phyloP scores from a whole-genome alignment of 2,888 invertebrate species.

The Camponotus fellah region DNA sequence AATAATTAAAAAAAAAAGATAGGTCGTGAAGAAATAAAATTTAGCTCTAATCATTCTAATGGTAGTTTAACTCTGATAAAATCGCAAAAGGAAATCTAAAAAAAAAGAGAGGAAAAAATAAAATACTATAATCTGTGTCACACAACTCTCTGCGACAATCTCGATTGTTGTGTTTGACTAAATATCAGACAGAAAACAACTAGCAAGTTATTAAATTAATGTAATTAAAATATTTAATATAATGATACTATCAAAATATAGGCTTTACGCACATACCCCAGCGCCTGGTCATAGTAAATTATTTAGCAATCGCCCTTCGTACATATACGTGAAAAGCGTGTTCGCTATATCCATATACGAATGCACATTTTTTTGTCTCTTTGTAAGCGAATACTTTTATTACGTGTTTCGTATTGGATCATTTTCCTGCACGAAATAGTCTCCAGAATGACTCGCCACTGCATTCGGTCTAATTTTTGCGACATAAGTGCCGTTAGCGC shows the following conservation, averaged over 20 bases:
- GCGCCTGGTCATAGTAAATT: conserved; percentile 69
- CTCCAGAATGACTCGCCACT: conserved; percentile 31
- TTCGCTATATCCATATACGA: conserved; percentile 14
- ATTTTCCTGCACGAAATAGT: background rate
- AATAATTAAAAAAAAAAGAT: conserved; percentile 28
- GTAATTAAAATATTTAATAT: conserved; percentile 79
- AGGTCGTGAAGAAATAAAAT: conserved; percentile 56
- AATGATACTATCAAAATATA: conserved; percentile 73
- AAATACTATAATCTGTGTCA: conserved; percentile 37
- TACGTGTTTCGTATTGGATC: conserved; percentile 2
- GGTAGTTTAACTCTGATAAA: conserved; percentile 38
- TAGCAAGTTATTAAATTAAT: conserved; percentile 69
- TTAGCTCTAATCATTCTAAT: conserved; percentile 36
- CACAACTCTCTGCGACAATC: conserved; percentile 44
- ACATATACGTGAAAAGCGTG: background rate
- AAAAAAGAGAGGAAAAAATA: conserved; percentile 11
- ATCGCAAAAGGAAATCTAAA: background rate
- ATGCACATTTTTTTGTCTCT: conserved; percentile 45
- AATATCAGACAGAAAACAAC: conserved; percentile 54
- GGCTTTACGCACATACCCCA: conserved; percentile 77
- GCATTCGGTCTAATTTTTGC: conserved; percentile 64
- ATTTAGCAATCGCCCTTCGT: conserved; percentile 57
- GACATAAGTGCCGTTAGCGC: conserved; percentile 63
- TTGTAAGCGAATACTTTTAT: conserved; percentile 35
- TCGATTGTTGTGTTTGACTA: conserved; percentile 53